These are phyloP conservation scores for Hydrozoanthus gracilis DNA, from an alignment of 92 coral and sea anemone genomes.

Conservation along the genomic window DNA sequence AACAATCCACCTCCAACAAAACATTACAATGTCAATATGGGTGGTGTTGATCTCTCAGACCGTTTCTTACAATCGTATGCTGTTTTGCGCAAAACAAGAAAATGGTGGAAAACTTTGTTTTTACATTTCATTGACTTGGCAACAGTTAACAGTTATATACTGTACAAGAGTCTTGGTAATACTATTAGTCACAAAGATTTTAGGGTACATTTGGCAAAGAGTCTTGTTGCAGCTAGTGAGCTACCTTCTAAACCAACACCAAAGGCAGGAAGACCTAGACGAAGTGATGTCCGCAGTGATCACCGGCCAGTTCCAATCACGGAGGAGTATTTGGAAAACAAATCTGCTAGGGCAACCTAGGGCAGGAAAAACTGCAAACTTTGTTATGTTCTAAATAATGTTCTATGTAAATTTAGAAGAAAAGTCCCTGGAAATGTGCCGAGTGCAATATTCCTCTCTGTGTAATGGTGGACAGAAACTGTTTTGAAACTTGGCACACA, in stretches of 20 bases:
- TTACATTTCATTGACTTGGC: conserved; percentile 48
- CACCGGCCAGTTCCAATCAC: conserved; percentile 22
- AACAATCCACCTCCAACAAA: conserved; percentile 47
- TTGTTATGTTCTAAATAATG: conserved; percentile 3
- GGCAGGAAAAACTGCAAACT: conserved; percentile 22
- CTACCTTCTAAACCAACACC: neutral
- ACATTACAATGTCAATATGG: conserved; percentile 40
- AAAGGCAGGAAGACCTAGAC: conserved; percentile 1
- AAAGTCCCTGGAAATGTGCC: conserved; percentile 22
- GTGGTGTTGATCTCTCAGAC: conserved; percentile 49
- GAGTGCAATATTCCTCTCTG: conserved; percentile 15
- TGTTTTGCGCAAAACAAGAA: conserved; percentile 37
- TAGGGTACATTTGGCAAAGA: neutral
- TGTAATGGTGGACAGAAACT: conserved; percentile 20
- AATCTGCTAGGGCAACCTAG: conserved; percentile 16
- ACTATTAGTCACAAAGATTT: neutral
- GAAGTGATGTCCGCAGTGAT: neutral
- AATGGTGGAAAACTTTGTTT: conserved; percentile 61
- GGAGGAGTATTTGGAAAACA: neutral
- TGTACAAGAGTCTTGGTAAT: conserved; percentile 12
- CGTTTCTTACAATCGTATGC: conserved; percentile 50
- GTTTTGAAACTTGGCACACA: conserved; percentile 20
- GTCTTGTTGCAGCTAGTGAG: conserved; percentile 12
- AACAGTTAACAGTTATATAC: conserved; percentile 41
- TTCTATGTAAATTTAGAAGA: conserved; percentile 4